These are phyloP conservation scores for Andrena camellia DNA, from an alignment of 2,888 invertebrate species.

Conservation along the genomic window DNA sequence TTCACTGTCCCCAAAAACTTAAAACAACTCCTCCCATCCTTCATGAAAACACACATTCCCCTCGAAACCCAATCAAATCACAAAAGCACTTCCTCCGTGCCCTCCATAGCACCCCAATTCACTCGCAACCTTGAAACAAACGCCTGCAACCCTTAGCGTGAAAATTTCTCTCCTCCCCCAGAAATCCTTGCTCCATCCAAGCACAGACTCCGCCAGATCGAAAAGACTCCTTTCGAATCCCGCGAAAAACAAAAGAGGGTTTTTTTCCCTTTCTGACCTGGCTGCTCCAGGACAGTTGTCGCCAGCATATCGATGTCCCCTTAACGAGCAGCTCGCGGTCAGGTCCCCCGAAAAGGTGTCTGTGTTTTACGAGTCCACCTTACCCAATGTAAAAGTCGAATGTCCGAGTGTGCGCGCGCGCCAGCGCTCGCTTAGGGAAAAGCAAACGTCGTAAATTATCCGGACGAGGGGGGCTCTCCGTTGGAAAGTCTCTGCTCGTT, in stretches of 20 bases:
- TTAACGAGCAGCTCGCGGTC: constrained; percentile 57
- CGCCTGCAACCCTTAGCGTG: neutral
- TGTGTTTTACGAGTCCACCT: constrained; percentile 60
- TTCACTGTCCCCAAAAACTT: too few species aligned
- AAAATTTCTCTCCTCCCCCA: neutral
- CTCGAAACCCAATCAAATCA: too few species aligned
- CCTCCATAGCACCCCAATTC: too few species aligned
- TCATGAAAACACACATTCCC: too few species aligned
- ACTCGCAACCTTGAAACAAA: neutral
- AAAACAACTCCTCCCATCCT: too few species aligned
- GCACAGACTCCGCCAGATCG: neutral
- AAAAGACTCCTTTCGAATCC: constrained; percentile 8
- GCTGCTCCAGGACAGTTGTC: constrained; percentile 27
- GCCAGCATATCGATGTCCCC: constrained; percentile 56
- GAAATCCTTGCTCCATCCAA: neutral
- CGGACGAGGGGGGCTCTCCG: constrained; percentile 18
- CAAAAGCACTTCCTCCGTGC: too few species aligned
- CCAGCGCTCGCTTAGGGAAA: neutral
- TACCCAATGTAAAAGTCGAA: constrained; percentile 50
- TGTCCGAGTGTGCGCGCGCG: neutral
- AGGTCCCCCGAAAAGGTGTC: constrained; percentile 35
- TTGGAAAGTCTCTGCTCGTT: constrained; percentile 36
- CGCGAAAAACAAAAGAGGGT: constrained; percentile 21
- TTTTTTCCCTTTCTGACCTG: neutral
- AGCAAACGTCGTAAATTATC: constrained; percentile 58